Conservation (phyloP, 92 coral and sea anemone species). For the Muricea muricata region DNA sequence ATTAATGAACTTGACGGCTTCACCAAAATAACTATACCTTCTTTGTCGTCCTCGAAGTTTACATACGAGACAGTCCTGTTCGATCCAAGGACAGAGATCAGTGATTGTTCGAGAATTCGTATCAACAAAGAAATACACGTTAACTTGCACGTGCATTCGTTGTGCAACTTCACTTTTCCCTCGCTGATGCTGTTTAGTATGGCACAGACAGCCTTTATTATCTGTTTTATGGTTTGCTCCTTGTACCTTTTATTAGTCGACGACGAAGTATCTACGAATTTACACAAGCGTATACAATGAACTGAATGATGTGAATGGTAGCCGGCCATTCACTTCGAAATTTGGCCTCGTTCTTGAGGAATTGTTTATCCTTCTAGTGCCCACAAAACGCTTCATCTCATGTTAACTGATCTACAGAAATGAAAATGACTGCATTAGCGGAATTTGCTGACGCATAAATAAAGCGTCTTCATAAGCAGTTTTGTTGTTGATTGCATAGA, state of each 20-base stretch:
- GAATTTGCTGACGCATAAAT: too few species aligned
- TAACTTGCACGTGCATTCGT: neutral
- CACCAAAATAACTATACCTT: neutral
- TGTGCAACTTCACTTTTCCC: neutral
- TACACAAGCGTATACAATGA: neutral
- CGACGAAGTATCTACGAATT: neutral
- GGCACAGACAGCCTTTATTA: neutral
- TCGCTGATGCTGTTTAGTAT: slow-evolving; percentile 17
- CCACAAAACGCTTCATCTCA: too few species aligned
- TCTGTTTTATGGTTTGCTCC: neutral
- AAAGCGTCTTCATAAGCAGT: too few species aligned
- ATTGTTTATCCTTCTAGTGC: too few species aligned
- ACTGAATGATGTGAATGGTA: too few species aligned
- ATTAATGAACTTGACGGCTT: neutral
- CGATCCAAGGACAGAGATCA: neutral
- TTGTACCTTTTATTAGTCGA: neutral
- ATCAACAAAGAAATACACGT: neutral
- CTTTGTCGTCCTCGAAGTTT: neutral
- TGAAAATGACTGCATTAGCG: too few species aligned
- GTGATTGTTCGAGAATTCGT: slow-evolving; percentile 8
- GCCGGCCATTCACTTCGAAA: too few species aligned
- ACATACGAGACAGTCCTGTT: neutral
- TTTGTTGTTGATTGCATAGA: too few species aligned
- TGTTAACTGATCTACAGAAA: too few species aligned
- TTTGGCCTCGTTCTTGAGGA: too few species aligned